Percentiles rank a stretch among this genome's conserved stretches.
Conservation (phyloP, 2,888 invertebrate genomes). For the Cephonodes hylas region DNA sequence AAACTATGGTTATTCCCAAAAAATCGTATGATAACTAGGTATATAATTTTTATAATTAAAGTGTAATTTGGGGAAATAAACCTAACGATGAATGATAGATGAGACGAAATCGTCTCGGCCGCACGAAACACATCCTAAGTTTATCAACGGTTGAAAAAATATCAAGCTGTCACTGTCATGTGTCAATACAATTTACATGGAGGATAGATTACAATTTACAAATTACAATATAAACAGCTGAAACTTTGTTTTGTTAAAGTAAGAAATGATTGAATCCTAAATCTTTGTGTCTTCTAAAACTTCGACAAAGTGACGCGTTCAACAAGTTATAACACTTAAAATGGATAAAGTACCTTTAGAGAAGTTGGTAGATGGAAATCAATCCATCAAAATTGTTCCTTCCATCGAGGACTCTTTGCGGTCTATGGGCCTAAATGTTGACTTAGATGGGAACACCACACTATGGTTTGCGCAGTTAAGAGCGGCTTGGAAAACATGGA, state of each 20-base stretch:
- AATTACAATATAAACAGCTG: neutral
- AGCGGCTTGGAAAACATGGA: conserved; percentile 75
- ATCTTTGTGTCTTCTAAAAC: neutral
- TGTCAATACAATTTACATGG: too few species aligned
- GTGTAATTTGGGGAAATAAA: too few species aligned
- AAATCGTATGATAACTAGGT: too few species aligned
- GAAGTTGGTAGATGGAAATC: conserved; percentile 54
- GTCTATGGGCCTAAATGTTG: conserved; percentile 62
- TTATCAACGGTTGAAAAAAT: too few species aligned
- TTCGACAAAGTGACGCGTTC: too few species aligned
- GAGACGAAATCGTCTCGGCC: too few species aligned
- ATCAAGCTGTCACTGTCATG: too few species aligned
- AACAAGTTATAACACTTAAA: neutral
- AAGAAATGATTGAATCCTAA: neutral
- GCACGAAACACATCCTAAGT: too few species aligned
- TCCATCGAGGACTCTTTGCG: conserved; percentile 67
- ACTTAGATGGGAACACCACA: conserved; percentile 58
- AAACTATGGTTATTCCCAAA: too few species aligned
- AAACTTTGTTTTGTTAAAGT: neutral
- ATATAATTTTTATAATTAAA: too few species aligned
- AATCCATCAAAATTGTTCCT: conserved; percentile 73
- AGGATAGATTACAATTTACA: too few species aligned
- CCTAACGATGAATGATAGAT: too few species aligned
- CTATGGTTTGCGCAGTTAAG: conserved; percentile 71
- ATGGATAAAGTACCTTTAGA: conserved; percentile 50